These are phyloP conservation scores for Bicyclus anynana DNA, from an alignment of 1,140 invertebrate genomes.

Conservation along the genomic window DNA sequence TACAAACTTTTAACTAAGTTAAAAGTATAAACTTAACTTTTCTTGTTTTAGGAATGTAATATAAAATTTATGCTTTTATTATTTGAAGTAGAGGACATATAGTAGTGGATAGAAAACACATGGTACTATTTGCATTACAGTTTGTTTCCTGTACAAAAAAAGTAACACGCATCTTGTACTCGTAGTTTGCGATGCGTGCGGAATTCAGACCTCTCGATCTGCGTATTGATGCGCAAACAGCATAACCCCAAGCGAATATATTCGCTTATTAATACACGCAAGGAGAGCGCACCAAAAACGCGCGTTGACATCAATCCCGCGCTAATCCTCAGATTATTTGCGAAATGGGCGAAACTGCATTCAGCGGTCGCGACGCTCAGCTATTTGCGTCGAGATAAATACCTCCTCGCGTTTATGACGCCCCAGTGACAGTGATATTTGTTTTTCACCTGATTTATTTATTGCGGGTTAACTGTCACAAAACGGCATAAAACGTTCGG, in stretches of 20 bases:
- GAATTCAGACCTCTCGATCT: no score
- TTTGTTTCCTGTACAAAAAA: no score
- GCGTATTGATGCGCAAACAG: not conserved
- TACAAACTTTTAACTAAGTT: no score
- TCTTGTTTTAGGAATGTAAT: no score
- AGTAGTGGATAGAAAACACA: no score
- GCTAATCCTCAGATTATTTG: conserved; percentile 61
- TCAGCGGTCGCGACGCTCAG: conserved; percentile 45
- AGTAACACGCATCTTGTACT: no score
- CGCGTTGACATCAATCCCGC: conserved; percentile 49
- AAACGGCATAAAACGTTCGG: conserved; percentile 41
- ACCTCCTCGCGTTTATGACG: conserved; percentile 54
- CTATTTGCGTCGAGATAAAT: conserved; percentile 62
- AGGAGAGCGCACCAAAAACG: conserved; percentile 45
- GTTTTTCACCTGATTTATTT: conserved; percentile 57
- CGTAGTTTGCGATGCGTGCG: no score
- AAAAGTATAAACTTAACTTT: no score
- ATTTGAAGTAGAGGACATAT: no score
- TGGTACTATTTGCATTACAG: no score
- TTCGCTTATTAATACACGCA: conserved; percentile 48
- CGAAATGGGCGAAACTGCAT: conserved; percentile 65
- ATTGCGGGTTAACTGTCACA: conserved; percentile 28
- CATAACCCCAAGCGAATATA: conserved; percentile 32
- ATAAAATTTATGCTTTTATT: no score
- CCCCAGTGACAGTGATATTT: conserved; percentile 52